phyloP scores from a whole-genome alignment of 35 echinoderm and acorn worm genomes.

The Lytechinus variegatus region DNA sequence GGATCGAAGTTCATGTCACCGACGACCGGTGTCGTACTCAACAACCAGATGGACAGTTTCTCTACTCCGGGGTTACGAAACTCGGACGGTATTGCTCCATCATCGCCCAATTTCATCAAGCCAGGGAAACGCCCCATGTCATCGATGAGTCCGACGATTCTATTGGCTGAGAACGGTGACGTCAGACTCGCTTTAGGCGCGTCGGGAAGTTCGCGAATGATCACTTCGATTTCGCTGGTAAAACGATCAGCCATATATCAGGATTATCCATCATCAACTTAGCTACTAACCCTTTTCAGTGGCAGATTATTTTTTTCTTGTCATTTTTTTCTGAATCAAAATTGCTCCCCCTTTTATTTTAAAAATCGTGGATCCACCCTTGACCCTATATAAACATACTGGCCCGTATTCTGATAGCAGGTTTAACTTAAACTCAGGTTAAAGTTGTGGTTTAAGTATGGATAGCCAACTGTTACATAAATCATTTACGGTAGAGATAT shows the following conservation, averaged over 20 bases:
- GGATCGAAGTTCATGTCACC: constrained; percentile 54
- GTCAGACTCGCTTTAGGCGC: constrained; percentile 53
- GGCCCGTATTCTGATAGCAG: too few relatives aligned
- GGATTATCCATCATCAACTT: too few relatives aligned
- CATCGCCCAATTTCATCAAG: constrained; percentile 55
- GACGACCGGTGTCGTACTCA: constrained; percentile 57
- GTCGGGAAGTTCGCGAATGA: constrained; percentile 58
- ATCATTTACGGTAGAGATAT: too few relatives aligned
- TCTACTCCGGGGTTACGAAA: constrained; percentile 47
- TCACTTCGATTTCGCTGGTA: constrained; percentile 64
- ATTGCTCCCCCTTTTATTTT: too few relatives aligned
- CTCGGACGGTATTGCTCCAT: constrained; percentile 58
- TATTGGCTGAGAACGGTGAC: constrained; percentile 15
- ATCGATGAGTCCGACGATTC: constrained; percentile 60
- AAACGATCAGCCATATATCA: not conserved
- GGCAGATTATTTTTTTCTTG: too few relatives aligned
- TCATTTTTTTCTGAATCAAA: too few relatives aligned
- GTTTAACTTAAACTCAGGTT: too few relatives aligned
- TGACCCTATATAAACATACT: too few relatives aligned
- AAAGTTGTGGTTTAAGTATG: too few relatives aligned
- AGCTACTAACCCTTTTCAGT: too few relatives aligned
- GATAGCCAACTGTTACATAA: too few relatives aligned
- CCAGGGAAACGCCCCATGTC: constrained; percentile 71
- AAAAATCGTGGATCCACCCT: too few relatives aligned
- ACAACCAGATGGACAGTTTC: constrained; percentile 74